Evolutionary conservation across 1,140 invertebrate species (phyloP).

Genomic region (Venturia canescens): DNA sequence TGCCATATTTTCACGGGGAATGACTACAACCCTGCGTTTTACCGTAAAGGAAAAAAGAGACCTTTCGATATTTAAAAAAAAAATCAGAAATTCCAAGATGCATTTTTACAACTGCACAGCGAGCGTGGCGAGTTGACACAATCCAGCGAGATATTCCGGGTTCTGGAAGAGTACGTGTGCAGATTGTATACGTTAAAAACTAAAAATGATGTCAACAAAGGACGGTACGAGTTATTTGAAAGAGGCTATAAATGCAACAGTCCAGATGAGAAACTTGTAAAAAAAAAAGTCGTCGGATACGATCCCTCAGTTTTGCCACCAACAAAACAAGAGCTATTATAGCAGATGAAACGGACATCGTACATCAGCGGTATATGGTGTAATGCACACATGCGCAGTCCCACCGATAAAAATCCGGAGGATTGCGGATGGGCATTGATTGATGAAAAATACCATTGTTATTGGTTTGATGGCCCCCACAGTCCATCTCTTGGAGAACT

Average conservation of each 20-base stretch:
- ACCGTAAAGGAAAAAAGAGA: too few relatives aligned
- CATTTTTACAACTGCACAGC: conserved; percentile 37
- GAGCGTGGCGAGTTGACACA: conserved; percentile 30
- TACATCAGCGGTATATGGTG: conserved; percentile 53
- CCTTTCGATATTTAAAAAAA: conserved; percentile 14
- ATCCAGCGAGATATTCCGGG: conserved; percentile 25
- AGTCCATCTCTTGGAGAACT: too few relatives aligned
- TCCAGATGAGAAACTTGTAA: conserved; percentile 30
- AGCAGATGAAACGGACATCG: conserved; percentile 51
- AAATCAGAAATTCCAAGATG: conserved; percentile 38
- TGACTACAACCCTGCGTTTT: conserved; percentile 36
- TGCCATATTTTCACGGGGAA: conserved; percentile 55
- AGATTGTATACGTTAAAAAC: conserved; percentile 52
- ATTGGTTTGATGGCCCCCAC: too few relatives aligned
- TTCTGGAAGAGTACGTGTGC: conserved; percentile 49
- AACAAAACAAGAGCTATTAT: conserved; percentile 53
- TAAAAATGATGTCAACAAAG: conserved; percentile 54
- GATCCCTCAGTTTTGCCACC: conserved; percentile 53
- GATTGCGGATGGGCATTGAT: too few relatives aligned
- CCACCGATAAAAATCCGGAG: too few relatives aligned
- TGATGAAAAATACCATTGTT: too few relatives aligned
- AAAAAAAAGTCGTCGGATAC: conserved; percentile 49
- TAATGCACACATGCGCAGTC: too few relatives aligned
- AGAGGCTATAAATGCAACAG: too few relatives aligned
- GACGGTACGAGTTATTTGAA: too few relatives aligned